Conservation (phyloP, 2,797 vertebrate genomes). For the Psittacula echo region DNA sequence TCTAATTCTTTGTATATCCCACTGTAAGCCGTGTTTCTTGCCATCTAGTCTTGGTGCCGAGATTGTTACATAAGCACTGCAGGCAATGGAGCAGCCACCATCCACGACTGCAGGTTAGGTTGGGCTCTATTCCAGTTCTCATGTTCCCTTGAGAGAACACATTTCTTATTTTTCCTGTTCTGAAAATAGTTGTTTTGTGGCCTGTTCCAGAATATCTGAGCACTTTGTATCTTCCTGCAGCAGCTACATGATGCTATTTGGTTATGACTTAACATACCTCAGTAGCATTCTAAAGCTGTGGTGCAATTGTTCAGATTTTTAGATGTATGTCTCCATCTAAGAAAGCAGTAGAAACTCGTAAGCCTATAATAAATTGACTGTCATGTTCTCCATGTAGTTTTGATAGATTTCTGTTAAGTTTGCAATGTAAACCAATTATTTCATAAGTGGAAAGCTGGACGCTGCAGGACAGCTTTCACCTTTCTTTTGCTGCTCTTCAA, state of each 20-base stretch:
- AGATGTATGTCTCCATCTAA: not conserved
- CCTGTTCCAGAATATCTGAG: not conserved
- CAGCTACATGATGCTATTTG: not conserved
- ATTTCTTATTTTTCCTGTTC: not conserved
- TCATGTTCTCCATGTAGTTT: not conserved
- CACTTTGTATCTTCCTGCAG: not conserved
- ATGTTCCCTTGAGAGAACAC: not conserved
- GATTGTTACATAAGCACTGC: not conserved
- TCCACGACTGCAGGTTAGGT: not conserved
- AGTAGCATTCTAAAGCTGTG: not conserved
- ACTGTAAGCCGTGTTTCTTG: not conserved
- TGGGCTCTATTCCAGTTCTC: constrained; percentile 2
- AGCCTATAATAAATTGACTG: not conserved
- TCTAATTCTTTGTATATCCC: not conserved
- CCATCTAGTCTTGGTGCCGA: not conserved
- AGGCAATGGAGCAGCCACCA: not conserved
- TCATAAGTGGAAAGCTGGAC: not conserved
- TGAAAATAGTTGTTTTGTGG: not conserved
- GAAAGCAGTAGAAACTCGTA: not conserved
- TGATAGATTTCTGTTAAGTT: not conserved
- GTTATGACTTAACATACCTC: not conserved
- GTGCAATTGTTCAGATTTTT: not conserved
- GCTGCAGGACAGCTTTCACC: not conserved
- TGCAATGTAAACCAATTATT: not conserved
- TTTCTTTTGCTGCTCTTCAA: not conserved